Evolutionary conservation across 2,888 invertebrate species (phyloP).

Genomic region (Plemyria rubiginata): DNA sequence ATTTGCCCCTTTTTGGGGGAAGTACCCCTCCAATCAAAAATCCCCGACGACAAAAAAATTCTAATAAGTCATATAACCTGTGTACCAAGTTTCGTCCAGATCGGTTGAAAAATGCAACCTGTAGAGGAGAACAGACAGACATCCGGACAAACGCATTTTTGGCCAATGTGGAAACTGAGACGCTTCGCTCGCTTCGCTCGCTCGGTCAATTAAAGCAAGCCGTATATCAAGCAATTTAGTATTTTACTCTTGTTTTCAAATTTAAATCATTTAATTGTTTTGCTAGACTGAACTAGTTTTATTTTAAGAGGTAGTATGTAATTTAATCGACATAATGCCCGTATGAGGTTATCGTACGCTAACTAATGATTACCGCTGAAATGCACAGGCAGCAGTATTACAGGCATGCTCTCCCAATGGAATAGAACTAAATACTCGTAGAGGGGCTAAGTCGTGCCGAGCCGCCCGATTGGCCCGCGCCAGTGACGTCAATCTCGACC

Average conservation of each 20-base stretch:
- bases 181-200: no score
- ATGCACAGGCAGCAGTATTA: slow-evolving; percentile 53
- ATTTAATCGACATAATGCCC: slow-evolving; percentile 27
- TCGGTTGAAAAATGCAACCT: no score
- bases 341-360: slow-evolving; percentile 43
- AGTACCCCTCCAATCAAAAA: no score
- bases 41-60: no score
- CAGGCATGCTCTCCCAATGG: slow-evolving; percentile 55
- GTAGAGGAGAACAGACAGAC: no score
- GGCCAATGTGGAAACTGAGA: no score
- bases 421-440: slow-evolving; percentile 49
- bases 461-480: slow-evolving; percentile 70
- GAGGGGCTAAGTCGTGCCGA: slow-evolving; percentile 67
- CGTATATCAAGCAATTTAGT: no score
- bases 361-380: slow-evolving; percentile 50
- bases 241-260: background rate
- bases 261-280: background rate
- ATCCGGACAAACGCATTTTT: no score
- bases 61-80: no score
- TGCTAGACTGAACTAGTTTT: background rate
- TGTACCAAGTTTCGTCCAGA: no score
- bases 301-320: slow-evolving; percentile 4
- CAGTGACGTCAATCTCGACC: slow-evolving; percentile 83
- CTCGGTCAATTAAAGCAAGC: no score
- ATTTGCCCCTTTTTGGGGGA: no score